Evolutionary conservation across 37 sponge, comb jelly and placozoan genomes (phyloP).

Genomic region (Geodia barretti): DNA sequence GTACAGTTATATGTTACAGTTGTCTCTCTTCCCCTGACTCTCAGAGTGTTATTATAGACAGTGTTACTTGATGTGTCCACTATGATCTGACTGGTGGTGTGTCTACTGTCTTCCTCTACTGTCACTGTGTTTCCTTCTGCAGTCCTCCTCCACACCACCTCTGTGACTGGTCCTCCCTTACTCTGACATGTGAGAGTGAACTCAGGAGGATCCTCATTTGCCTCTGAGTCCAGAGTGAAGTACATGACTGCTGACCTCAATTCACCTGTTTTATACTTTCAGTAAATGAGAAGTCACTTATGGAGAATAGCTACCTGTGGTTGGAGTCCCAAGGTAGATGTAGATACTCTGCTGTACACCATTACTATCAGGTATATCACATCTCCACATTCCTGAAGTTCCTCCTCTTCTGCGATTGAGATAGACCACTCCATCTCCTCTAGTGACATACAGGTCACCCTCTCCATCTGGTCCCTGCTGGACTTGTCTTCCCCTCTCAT

Average conservation of each 20-base stretch:
- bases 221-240: not conserved
- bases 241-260: not conserved
- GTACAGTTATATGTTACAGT: not conserved
- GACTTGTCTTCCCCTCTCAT: not conserved
- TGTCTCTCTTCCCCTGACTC: constrained; percentile 1
- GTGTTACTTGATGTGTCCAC: not conserved
- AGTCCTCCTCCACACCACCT: not conserved
- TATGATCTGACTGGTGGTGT: not conserved
- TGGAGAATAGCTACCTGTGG: not conserved
- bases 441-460: not conserved
- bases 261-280: not conserved
- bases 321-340: not conserved
- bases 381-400: not conserved
- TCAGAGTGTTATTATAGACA: not conserved
- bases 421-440: not conserved
- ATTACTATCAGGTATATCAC: not conserved
- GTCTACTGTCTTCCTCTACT: not conserved
- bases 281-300: not conserved
- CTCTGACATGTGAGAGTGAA: not conserved
- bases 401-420: not conserved
- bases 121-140: not conserved
- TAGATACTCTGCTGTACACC: not conserved
- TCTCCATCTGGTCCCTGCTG: not conserved
- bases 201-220: not conserved
- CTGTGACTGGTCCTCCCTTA: not conserved